Conservation (phyloP, 2,113 vertebrate genomes). For the Paramormyrops kingsleyae region DNA sequence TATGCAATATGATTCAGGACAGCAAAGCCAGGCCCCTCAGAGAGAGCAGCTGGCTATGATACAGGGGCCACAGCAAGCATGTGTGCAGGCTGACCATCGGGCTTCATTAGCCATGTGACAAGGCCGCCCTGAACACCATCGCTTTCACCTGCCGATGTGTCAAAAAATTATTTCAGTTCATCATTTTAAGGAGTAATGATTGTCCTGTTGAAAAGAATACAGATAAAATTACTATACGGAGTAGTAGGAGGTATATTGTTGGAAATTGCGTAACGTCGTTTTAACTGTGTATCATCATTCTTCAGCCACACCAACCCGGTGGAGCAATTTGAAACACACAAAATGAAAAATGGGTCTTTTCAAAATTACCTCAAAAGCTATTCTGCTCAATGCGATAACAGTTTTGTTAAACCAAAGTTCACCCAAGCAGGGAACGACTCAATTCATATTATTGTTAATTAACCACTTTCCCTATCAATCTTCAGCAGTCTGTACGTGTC, state of each 20-base stretch:
- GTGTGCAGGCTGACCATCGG: background rate
- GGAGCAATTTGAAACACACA: background rate
- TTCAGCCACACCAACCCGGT: background rate
- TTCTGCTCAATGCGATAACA: conserved; percentile 5
- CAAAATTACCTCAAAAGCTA: conserved; percentile 7
- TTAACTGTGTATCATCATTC: conserved; percentile 1
- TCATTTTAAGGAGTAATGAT: background rate
- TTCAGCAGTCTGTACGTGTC: background rate
- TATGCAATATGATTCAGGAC: background rate
- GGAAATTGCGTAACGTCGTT: background rate
- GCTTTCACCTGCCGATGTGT: background rate
- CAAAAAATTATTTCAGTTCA: background rate
- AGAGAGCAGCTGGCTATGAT: background rate
- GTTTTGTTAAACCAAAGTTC: conserved; percentile 7
- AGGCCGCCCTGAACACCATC: background rate
- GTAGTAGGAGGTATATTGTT: background rate
- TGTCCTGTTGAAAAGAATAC: background rate
- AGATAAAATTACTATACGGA: background rate
- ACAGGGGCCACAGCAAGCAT: background rate
- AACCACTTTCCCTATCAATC: background rate
- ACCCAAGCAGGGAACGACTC: background rate
- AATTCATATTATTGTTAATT: background rate
- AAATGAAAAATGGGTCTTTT: conserved; percentile 8
- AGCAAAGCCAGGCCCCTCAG: background rate
- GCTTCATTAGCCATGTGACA: background rate